phyloP scores from a whole-genome alignment of 2,113 vertebrate species.

The Nanorana parkeri region DNA sequence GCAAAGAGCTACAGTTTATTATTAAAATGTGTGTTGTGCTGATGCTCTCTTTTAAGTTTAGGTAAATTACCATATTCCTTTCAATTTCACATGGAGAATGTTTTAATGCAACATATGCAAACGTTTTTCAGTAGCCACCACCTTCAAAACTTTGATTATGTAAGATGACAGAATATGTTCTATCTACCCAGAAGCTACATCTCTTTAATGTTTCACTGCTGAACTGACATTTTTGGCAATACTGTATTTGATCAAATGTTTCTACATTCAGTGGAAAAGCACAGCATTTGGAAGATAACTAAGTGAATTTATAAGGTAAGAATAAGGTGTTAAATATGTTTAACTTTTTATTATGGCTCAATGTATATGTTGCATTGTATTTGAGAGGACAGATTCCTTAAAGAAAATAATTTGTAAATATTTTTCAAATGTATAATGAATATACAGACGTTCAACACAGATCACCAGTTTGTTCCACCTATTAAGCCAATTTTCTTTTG shows the following conservation, averaged over 20 bases:
- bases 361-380: background rate
- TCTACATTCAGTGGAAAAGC: background rate
- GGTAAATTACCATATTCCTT: no score
- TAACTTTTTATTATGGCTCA: background rate
- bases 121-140: background rate
- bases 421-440: no score
- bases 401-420: no score
- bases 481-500: no score
- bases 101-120: background rate
- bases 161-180: conserved; percentile 7
- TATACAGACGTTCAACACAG: no score
- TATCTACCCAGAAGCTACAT: background rate
- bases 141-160: background rate
- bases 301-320: background rate
- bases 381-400: background rate
- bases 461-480: no score
- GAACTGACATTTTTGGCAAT: conserved; percentile 9
- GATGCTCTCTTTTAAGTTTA: no score
- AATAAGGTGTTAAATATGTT: background rate
- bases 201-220: conserved; percentile 37
- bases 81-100: background rate
- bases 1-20: no score
- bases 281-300: background rate
- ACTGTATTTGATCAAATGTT: conserved; percentile 3
- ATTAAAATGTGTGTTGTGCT: no score